Conservation (phyloP, 2,113 vertebrate genomes). For the Carlito syrichta region DNA sequence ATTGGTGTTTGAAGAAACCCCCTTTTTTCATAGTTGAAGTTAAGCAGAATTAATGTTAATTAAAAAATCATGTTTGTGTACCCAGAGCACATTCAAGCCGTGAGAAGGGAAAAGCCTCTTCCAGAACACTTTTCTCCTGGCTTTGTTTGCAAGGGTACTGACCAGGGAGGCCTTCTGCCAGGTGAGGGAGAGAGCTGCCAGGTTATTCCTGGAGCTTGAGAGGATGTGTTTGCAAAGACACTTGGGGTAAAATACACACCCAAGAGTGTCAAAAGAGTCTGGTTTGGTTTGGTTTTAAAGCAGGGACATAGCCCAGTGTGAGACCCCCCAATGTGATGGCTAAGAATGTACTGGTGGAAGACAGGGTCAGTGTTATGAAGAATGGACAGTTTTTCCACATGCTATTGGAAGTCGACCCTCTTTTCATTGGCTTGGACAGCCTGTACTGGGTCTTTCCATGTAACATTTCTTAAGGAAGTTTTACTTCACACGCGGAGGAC, state of each 20-base stretch:
- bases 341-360: no score
- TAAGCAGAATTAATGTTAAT: constrained; percentile 72
- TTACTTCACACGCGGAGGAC: constrained; percentile 55
- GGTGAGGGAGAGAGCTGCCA: not conserved
- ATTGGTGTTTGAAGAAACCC: constrained; percentile 83
- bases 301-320: not conserved
- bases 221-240: constrained; percentile 49
- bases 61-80: constrained; percentile 72
- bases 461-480: constrained; percentile 52
- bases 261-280: not conserved
- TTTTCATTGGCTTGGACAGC: constrained; percentile 24
- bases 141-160: constrained; percentile 2
- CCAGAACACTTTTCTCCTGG: constrained; percentile 4
- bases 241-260: constrained; percentile 5
- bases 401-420: not conserved
- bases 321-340: no score
- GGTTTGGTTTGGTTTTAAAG: not conserved
- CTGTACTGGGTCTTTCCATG: constrained; percentile 21
- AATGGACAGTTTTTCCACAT: not conserved
- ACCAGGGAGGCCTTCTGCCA: not conserved
- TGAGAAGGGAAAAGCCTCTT: not conserved
- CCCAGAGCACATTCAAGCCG: constrained; percentile 4
- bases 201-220: constrained; percentile 37
- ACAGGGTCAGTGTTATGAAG: not conserved
- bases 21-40: constrained; percentile 77